A percentile compares a stretch with the other conserved stretches of the same genome.
Evolutionary conservation across 30 jellyfish, hydroid and myxozoan genomes (phyloP).

Genomic region (Hydractinia symbiolongicarpus): DNA sequence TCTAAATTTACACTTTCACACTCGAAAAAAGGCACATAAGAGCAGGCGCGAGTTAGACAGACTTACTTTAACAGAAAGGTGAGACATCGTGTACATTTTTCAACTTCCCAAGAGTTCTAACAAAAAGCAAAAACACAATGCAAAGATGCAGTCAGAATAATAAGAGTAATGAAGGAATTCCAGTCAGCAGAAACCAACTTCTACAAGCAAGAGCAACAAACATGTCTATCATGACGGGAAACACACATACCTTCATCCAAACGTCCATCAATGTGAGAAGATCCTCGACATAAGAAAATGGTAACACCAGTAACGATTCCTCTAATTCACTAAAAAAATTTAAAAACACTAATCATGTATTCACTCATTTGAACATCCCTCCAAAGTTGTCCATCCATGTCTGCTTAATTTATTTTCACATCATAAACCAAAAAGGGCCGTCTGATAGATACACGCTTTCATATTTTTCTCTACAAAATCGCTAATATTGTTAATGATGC

Average conservation of each 20-base stretch:
- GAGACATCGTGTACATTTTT: constrained; percentile 72
- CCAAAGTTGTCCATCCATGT: no score
- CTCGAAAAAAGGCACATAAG: no score
- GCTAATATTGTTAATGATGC: no score
- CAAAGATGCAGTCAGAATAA: neutral
- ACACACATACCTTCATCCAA: constrained; percentile 67
- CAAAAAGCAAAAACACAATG: neutral
- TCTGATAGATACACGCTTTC: no score
- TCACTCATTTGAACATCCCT: neutral
- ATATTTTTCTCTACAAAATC: no score
- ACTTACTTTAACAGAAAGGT: constrained; percentile 71
- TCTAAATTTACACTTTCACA: no score
- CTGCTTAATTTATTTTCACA: neutral
- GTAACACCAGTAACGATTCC: constrained; percentile 84
- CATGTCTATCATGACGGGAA: neutral
- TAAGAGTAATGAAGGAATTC: neutral
- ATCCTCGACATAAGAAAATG: constrained; percentile 80
- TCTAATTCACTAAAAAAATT: constrained; percentile 69
- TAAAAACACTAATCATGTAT: neutral
- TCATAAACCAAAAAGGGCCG: neutral
- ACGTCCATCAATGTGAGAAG: constrained; percentile 54
- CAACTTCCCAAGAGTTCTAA: constrained; percentile 82
- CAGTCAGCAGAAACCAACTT: neutral
- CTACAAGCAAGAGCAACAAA: neutral
- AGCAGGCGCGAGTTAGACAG: no score